Percentiles rank a stretch among this genome's conserved stretches.
phyloP scores from a whole-genome alignment of 2,797 vertebrate species.

The Hephaestus fuliginosus region DNA sequence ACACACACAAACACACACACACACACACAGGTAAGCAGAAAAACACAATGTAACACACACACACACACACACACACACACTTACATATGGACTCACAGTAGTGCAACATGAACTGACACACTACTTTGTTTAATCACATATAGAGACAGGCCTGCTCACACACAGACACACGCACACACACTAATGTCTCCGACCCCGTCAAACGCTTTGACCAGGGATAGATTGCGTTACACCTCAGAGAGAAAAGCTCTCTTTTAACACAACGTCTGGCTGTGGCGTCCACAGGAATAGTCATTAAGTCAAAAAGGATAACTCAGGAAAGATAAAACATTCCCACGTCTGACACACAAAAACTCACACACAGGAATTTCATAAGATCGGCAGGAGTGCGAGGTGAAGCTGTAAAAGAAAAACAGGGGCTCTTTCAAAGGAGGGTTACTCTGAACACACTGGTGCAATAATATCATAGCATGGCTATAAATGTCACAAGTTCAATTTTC shows the following conservation, averaged over 20 bases:
- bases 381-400: conserved; percentile 58
- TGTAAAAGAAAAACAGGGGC: conserved; percentile 66
- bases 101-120: conserved; percentile 12
- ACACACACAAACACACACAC: conserved; percentile 9
- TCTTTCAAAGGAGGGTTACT: conserved; percentile 60
- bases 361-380: conserved; percentile 67
- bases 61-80: not conserved
- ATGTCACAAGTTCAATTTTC: conserved; percentile 72
- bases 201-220: conserved; percentile 69
- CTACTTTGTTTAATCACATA: conserved; percentile 22
- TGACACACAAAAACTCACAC: conserved; percentile 30
- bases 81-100: not conserved
- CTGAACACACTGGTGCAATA: conserved; percentile 67
- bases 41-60: conserved; percentile 44
- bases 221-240: conserved; percentile 76
- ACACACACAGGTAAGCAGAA: conserved; percentile 56
- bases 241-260: conserved; percentile 79
- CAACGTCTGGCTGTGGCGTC: conserved; percentile 66
- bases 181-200: conserved; percentile 64
- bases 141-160: conserved; percentile 18
- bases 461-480: conserved; percentile 64
- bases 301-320: conserved; percentile 78
- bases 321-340: conserved; percentile 79
- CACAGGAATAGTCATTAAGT: conserved; percentile 78
- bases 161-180: conserved; percentile 48